Percentiles rank a stretch among this genome's conserved stretches.
These are phyloP conservation scores for Hydrochoerus hydrochaeris DNA, from an alignment of 2,113 vertebrate genomes.

Conservation along the genomic window DNA sequence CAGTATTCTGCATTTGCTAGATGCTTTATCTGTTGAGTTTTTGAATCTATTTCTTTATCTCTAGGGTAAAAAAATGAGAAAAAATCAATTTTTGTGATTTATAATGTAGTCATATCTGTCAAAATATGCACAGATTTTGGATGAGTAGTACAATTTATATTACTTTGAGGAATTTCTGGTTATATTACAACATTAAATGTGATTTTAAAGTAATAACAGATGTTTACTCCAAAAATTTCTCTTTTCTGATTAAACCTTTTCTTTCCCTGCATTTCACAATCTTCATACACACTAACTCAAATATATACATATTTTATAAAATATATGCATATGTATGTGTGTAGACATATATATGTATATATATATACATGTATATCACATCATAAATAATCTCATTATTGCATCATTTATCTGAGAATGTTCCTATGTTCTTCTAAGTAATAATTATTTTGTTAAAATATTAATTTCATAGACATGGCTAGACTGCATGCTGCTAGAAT, in stretches of 20 bases:
- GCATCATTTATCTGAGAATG: background rate
- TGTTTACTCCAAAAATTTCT: background rate
- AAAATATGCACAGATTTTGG: background rate
- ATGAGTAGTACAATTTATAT: background rate
- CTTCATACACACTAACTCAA: background rate
- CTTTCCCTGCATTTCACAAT: background rate
- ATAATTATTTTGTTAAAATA: background rate
- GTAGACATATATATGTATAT: too few relatives aligned
- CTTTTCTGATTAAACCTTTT: background rate
- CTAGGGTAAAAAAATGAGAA: background rate
- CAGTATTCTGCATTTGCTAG: background rate
- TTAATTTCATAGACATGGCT: background rate
- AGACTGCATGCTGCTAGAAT: background rate
- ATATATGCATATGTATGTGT: background rate
- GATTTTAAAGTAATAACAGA: background rate
- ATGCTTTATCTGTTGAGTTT: background rate
- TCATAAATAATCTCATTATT: background rate
- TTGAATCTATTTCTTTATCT: background rate
- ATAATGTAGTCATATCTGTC: background rate
- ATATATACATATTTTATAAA: background rate
- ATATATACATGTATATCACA: background rate
- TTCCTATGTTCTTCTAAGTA: background rate
- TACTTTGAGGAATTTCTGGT: background rate
- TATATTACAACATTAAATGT: background rate
- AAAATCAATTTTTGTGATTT: background rate